Base-by-base conservation (phyloP, 2,888 invertebrate genomes). In the Entomobrya multifasciata region DNA sequence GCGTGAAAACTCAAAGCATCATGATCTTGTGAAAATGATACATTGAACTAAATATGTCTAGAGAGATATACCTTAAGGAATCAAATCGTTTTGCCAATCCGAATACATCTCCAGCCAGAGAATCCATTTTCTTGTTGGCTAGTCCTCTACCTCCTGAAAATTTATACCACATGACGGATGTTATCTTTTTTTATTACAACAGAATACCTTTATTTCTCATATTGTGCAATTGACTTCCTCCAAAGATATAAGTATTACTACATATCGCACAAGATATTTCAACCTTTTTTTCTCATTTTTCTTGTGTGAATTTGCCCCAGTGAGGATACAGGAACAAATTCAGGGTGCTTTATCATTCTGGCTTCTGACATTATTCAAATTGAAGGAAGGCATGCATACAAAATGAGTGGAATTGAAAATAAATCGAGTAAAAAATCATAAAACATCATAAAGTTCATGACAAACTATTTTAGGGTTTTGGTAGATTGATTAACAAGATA, bases 31-130 rank as follows among this genome's bases (percentile, higher is more conserved):
- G 15, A 52, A 60, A 62, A 1, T 17, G 6, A 36, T 36, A 30
- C 22, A 36, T 10, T 2, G 13, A 4, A 67, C 2, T 41, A 41
- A 13, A 36, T 13, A 65, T 65, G 2, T 41, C n/a, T 36, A 5
- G 10, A 67, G 13, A 49, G 3, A 55, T 20, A 91, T 91, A 93
- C 93, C 92, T 92, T 78, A 92, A 91, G 8, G 92, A 91, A 88
- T 92, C 92, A 83, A 92, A 92, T 89, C 93, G 87, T 91, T 93
- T 93, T 87, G 92, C 92, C 65, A 92, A 91, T 27, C 93, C 93
- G 87, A 93, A 93, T 5, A 92, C 92, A 57, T 92, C 91, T 1
- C 93, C 93, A n/a, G 92, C 92, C 44, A 93, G 90, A 87, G 93
- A 91, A 92, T 93, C 92, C 92, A 94, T 86, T 92, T 86, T 86